Evolutionary conservation across 2,113 vertebrate genomes (phyloP).

Genomic region (Gavialis gangeticus): DNA sequence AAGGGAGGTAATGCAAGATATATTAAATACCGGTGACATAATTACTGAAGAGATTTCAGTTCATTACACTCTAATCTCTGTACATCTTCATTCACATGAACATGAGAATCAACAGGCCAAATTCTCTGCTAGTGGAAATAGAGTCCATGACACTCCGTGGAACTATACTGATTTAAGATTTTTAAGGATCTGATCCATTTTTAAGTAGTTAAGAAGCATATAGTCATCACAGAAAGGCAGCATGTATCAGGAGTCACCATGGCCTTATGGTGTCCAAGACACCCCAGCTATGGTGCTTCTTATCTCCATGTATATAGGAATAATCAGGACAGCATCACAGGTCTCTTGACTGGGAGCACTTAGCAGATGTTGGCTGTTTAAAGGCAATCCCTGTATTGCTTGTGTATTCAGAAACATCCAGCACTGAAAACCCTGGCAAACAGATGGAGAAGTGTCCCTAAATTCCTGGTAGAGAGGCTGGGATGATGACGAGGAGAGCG

Average conservation of each 20-base stretch:
- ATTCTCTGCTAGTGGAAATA: not conserved
- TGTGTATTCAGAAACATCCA: not conserved
- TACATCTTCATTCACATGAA: not conserved
- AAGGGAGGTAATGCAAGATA: not conserved
- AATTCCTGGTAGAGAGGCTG: not conserved
- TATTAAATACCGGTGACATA: not conserved
- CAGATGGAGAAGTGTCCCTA: not conserved
- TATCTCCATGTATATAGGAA: not conserved
- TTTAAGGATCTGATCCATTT: not conserved
- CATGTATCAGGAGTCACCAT: not conserved
- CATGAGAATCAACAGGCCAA: not conserved
- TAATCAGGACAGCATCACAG: not conserved
- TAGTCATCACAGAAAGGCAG: not conserved
- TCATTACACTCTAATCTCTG: conserved; percentile 36
- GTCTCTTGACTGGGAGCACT: not conserved
- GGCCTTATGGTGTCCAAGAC: not conserved
- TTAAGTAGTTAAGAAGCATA: not conserved
- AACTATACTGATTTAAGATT: conserved; percentile 16
- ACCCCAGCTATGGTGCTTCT: conserved; percentile 5
- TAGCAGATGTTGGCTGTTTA: not conserved
- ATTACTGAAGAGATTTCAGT: conserved; percentile 32
- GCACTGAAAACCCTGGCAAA: not conserved
- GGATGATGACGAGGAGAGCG: not conserved
- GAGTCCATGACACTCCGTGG: not conserved
- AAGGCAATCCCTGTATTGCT: not conserved